phyloP scores from a whole-genome alignment of 2,797 vertebrate species.

The Gadopsis marmoratus region DNA sequence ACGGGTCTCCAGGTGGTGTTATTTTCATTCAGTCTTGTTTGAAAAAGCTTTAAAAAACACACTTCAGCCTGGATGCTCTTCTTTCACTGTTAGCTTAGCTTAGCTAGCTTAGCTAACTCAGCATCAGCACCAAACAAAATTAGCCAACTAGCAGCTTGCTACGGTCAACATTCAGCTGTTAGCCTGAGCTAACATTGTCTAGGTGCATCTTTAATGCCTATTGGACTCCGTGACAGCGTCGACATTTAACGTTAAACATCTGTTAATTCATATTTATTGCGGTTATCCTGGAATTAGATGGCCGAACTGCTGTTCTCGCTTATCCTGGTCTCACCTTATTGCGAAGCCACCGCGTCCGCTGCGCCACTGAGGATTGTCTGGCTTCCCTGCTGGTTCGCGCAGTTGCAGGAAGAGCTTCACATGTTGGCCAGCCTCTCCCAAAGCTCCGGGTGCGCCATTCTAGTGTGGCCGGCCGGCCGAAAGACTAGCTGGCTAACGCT shows the following conservation, averaged over 20 bases:
- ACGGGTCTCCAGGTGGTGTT: neutral
- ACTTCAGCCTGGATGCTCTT: constrained; percentile 23
- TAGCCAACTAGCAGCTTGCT: constrained; percentile 53
- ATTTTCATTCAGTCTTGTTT: neutral
- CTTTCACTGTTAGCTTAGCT: constrained; percentile 29
- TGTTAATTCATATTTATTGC: neutral
- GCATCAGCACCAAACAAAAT: constrained; percentile 71
- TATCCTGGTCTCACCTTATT: constrained; percentile 53
- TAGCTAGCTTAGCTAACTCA: constrained; percentile 48
- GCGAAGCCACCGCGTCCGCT: constrained; percentile 47
- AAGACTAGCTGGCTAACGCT: constrained; percentile 4
- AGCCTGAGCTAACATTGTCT: constrained; percentile 21
- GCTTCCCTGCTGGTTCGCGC: constrained; percentile 33
- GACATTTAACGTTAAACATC: neutral
- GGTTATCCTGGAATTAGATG: constrained; percentile 4
- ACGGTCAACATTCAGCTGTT: constrained; percentile 53
- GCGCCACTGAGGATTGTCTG: constrained; percentile 44
- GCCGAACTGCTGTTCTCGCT: neutral
- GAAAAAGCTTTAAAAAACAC: neutral
- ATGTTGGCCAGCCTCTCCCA: constrained; percentile 25
- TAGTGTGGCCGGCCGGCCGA: too few species aligned
- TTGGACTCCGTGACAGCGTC: neutral
- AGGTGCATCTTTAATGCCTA: neutral
- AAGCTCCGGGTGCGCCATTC: constrained; percentile 38
- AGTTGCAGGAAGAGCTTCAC: constrained; percentile 46